Evolutionary conservation across 2,113 vertebrate genomes (phyloP).

Genomic region (Dipodomys merriami): DNA sequence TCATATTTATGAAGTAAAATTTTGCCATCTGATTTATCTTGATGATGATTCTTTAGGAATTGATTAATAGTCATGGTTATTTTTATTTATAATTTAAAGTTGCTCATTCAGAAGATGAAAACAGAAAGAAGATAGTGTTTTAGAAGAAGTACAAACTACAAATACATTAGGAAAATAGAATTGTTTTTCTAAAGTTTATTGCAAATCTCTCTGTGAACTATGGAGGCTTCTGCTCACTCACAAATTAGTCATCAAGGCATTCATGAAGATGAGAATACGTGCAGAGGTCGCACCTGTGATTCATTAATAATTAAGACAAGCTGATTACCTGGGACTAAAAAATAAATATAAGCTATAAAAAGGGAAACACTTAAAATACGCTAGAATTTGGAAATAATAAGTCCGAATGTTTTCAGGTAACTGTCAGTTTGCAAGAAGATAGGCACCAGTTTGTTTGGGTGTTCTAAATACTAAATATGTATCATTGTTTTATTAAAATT

Average conservation of each 20-base stretch:
- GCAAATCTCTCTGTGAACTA: background rate
- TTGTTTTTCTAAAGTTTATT: slow-evolving; percentile 41
- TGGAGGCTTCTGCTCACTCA: background rate
- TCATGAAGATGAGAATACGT: background rate
- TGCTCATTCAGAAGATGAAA: background rate
- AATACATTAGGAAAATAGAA: background rate
- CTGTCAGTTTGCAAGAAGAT: background rate
- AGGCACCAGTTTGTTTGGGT: background rate
- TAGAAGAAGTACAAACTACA: background rate
- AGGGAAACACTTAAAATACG: background rate
- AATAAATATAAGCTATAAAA: slow-evolving; percentile 6
- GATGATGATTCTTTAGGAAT: background rate
- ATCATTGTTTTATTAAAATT: background rate
- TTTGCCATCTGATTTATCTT: slow-evolving; percentile 12
- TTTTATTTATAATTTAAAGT: slow-evolving; percentile 24
- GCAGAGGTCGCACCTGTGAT: slow-evolving; percentile 27
- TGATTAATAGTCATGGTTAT: background rate
- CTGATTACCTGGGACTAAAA: background rate
- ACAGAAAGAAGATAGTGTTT: background rate
- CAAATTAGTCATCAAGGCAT: background rate
- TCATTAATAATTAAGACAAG: background rate
- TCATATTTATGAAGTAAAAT: background rate
- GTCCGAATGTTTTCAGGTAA: slow-evolving; percentile 37
- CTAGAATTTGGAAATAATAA: slow-evolving; percentile 45
- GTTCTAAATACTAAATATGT: background rate